A percentile compares a stretch with the other conserved stretches of the same genome.
Conservation (phyloP, 2,113 vertebrate species). For the Callipepla squamata region DNA sequence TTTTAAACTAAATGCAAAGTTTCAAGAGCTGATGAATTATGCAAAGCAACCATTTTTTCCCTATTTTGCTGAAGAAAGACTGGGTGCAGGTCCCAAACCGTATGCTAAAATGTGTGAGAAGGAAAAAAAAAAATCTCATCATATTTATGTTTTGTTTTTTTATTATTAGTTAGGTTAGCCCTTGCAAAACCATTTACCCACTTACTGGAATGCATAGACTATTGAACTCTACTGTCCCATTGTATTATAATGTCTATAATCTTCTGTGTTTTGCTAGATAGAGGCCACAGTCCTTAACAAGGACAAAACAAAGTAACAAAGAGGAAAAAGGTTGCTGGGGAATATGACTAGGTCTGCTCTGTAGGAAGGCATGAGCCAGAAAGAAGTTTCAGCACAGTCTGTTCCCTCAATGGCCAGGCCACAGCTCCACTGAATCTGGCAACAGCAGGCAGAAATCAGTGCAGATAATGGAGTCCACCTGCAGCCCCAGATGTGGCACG, state of each 20-base stretch:
- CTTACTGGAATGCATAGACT: not conserved
- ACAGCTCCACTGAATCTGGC: not conserved
- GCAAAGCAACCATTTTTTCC: not conserved
- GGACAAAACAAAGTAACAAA: not conserved
- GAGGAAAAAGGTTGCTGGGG: not conserved
- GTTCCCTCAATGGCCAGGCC: too few species aligned
- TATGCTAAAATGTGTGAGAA: not conserved
- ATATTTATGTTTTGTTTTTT: not conserved
- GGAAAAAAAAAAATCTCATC: not conserved
- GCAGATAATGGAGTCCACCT: not conserved
- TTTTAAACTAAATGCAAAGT: not conserved
- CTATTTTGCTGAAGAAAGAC: not conserved
- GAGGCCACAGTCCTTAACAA: not conserved
- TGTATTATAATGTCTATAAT: not conserved
- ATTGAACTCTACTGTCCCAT: not conserved
- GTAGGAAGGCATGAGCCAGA: rapidly evolving
- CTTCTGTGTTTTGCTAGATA: not conserved
- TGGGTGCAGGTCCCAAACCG: not conserved
- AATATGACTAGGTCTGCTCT: not conserved
- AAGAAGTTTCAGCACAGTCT: not conserved
- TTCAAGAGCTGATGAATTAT: not conserved
- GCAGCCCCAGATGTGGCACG: rapidly evolving
- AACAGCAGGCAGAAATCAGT: rapidly evolving
- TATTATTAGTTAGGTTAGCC: not conserved
- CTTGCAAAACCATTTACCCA: not conserved